Conservation (phyloP, 2,888 invertebrate species). For the Hipparchia semele region DNA sequence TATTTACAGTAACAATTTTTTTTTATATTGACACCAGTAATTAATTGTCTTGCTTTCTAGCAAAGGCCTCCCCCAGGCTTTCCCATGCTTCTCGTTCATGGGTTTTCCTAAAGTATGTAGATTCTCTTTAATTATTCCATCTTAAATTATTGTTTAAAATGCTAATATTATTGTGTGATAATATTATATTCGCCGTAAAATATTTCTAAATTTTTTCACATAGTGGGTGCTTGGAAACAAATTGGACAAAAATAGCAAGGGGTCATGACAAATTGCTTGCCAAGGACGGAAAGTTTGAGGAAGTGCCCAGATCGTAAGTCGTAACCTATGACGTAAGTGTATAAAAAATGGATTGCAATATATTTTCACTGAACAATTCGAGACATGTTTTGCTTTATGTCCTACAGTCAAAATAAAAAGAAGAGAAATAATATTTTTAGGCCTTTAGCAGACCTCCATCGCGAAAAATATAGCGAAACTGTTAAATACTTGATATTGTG, state of each 20-base stretch:
- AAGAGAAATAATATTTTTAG: not conserved
- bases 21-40: too few species aligned
- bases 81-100: too few species aligned
- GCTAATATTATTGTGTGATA: not conserved
- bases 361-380: conserved; percentile 7
- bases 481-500: too few species aligned
- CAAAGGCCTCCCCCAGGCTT: too few species aligned
- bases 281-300: conserved; percentile 14
- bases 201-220: conserved; percentile 5
- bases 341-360: conserved; percentile 16
- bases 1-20: too few species aligned
- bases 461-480: too few species aligned
- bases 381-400: not conserved
- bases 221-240: conserved; percentile 4
- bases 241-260: conserved; percentile 21
- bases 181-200: not conserved
- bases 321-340: conserved; percentile 9
- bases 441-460: too few species aligned
- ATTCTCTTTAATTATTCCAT: too few species aligned
- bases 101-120: too few species aligned
- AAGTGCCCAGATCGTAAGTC: conserved; percentile 5
- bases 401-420: not conserved
- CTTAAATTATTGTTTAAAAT: not conserved
- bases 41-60: too few species aligned
- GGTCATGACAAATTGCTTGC: conserved; percentile 18